Percentiles rank a stretch among this genome's conserved stretches.
Evolutionary conservation across 2,888 invertebrate genomes (phyloP).

Genomic region (Cantharis lateralis): DNA sequence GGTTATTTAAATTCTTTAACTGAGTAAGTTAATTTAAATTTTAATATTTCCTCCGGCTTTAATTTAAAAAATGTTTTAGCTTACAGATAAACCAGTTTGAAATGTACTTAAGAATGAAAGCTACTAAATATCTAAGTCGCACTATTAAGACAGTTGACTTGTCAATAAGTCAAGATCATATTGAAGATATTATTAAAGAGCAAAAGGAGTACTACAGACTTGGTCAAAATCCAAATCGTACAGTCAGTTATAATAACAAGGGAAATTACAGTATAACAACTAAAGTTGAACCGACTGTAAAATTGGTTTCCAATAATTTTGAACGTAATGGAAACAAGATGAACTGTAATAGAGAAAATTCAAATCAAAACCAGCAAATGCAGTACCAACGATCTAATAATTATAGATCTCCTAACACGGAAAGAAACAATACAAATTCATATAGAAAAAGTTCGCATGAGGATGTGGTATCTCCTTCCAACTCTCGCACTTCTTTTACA

Average conservation of each 20-base stretch:
- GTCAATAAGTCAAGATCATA: background rate
- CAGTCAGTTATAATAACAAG: background rate
- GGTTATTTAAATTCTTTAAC: background rate
- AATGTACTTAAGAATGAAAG: slow-evolving; percentile 33
- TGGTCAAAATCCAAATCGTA: background rate
- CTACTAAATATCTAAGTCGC: slow-evolving; percentile 34
- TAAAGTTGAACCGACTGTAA: background rate
- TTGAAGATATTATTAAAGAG: slow-evolving; percentile 10
- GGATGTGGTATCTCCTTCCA: background rate
- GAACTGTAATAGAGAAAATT: background rate
- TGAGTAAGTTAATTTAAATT: background rate
- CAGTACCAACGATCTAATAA: background rate
- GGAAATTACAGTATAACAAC: background rate
- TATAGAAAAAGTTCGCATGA: background rate
- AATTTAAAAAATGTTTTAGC: background rate
- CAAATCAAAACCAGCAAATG: background rate
- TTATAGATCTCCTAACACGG: background rate
- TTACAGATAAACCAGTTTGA: slow-evolving; percentile 31
- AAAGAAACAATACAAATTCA: background rate
- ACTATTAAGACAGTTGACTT: too few relatives aligned
- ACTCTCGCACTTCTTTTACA: background rate
- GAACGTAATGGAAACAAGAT: background rate
- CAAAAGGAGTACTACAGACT: background rate
- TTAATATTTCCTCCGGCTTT: background rate
- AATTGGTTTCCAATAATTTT: background rate